A percentile compares a stretch with the other conserved stretches of the same genome.
These are phyloP conservation scores for Uromys caudimaculatus DNA, from an alignment of 2,797 vertebrate genomes.

Conservation along the genomic window DNA sequence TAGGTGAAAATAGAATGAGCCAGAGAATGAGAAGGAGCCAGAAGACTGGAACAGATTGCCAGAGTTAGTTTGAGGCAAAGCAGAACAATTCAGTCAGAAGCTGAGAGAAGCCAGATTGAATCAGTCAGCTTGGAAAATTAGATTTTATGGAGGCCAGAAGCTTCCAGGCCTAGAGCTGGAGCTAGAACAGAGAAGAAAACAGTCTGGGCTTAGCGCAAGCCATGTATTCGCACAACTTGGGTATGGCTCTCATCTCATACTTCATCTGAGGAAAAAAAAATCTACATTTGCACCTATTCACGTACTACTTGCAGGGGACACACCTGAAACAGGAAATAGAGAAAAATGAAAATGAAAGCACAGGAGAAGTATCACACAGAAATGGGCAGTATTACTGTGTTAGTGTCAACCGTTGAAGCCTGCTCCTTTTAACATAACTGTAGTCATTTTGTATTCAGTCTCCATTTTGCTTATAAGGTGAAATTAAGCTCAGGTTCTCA, in stretches of 20 bases:
- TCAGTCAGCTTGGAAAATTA: not conserved
- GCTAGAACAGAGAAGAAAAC: not conserved
- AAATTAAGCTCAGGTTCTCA: not conserved
- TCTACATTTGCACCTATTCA: not conserved
- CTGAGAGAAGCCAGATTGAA: not conserved
- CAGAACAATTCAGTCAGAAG: not conserved
- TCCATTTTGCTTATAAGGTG: not conserved
- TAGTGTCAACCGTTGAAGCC: not conserved
- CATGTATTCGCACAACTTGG: not conserved
- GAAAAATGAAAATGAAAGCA: constrained; percentile 21
- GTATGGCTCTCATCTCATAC: not conserved
- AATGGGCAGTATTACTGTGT: not conserved
- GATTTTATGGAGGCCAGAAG: not conserved
- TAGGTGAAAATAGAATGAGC: not conserved
- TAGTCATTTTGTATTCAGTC: not conserved
- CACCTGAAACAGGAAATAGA: not conserved
- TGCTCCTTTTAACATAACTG: not conserved
- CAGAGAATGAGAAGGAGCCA: not conserved
- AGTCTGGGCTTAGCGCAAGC: not conserved
- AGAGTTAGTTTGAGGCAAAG: not conserved
- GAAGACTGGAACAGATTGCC: not conserved
- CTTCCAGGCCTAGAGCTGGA: not conserved
- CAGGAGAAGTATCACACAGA: not conserved
- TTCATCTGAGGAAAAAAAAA: not conserved
- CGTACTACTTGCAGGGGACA: not conserved